These are phyloP conservation scores for Micromussa lordhowensis DNA, from an alignment of 92 coral and sea anemone species.

Conservation along the genomic window DNA sequence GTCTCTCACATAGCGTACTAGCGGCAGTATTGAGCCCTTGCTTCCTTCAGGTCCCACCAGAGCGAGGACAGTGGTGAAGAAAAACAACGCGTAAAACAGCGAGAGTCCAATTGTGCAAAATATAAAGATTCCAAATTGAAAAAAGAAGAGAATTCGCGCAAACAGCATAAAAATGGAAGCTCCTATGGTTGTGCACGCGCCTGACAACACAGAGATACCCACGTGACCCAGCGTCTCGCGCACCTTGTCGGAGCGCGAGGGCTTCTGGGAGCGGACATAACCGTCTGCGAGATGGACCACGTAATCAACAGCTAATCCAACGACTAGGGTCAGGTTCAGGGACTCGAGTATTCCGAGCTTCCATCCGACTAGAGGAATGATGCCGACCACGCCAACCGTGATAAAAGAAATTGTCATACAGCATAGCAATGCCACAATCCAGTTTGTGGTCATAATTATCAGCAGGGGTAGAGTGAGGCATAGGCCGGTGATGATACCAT, in stretches of 20 bases:
- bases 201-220: conserved; percentile 83
- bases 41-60: conserved; percentile 77
- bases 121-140: conserved; percentile 82
- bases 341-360: conserved; percentile 84
- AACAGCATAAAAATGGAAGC: conserved; percentile 82
- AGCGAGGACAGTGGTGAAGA: conserved; percentile 68
- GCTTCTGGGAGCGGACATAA: conserved; percentile 56
- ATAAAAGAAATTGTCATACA: conserved; percentile 68
- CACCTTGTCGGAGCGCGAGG: conserved; percentile 58
- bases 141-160: conserved; percentile 75
- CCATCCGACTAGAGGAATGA: conserved; percentile 79
- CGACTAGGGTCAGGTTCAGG: conserved; percentile 83
- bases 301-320: conserved; percentile 86
- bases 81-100: conserved; percentile 67
- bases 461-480: conserved; percentile 68
- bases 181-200: conserved; percentile 84
- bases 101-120: conserved; percentile 88
- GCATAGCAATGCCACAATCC: conserved; percentile 73
- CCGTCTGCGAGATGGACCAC: conserved; percentile 88
- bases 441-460: conserved; percentile 71
- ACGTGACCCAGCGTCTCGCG: conserved; percentile 76
- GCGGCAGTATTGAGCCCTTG: conserved; percentile 66
- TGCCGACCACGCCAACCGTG: conserved; percentile 77
- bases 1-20: conserved; percentile 44
- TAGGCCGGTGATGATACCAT: conserved; percentile 72